Base-by-base conservation (phyloP, 23 tunicate genomes). In the Styela clava region DNA sequence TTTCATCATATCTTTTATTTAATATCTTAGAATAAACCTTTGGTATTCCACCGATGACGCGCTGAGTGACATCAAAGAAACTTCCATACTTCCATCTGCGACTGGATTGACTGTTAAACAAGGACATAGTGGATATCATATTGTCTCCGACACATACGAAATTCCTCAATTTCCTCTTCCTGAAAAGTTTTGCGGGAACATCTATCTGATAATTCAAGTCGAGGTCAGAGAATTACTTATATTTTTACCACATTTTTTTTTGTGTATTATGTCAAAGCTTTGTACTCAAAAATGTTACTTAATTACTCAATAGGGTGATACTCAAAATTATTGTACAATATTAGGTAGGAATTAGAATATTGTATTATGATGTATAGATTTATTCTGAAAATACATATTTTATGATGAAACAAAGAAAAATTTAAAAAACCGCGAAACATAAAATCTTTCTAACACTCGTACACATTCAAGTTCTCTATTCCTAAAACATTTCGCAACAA, bases 11-110 rank as follows among this genome's bases (percentile, higher is more conserved):
- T 1, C 16, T 18, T 67, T 67, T 29, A 1, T 67, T 67, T 67
- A 19, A 0, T 16, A 25, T 67, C 1, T 22, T 76, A 76, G 81
- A 36, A 22, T 76, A 1, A 44, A 37, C 18, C 52, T 76, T 19
- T 76, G 81, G 81, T 76, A 76, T 29, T 76, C 81, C 22, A 1
- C 37, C 65, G 62, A 76, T 76, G 77, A 16, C 16, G 35, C 16
- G 7, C 27, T 71, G 32, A 26, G 18, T 32, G 37, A 71, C 35
- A 29, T 34, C 5, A 21, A 16, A 34, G 81, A 76, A 19, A 44
- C 81, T 0, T 52, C 65, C 64, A 24, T 76, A 0, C 27, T 29
- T 7, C 31, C 31, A 0, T 76, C 30, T 7, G 12, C n/a, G 12
- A 33, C 5, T 21, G 81, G 81, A 52, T 26, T 22, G 5, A n/a